Conservation (phyloP, 2,888 invertebrate genomes). For the Ischnura elegans region DNA sequence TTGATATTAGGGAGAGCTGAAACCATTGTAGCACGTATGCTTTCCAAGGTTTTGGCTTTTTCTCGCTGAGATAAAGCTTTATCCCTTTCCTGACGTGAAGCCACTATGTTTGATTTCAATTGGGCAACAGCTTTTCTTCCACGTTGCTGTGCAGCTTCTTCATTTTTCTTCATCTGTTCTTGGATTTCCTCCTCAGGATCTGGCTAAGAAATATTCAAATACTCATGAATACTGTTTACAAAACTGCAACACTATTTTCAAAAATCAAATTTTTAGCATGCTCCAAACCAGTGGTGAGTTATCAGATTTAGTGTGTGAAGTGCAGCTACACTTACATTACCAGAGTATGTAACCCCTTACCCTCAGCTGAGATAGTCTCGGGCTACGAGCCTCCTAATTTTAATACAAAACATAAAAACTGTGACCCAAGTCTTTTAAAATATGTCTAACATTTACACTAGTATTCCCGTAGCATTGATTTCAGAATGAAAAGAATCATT, state of each 20-base stretch:
- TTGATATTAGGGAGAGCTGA: not conserved
- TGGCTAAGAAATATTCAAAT: not conserved
- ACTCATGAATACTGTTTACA: not conserved
- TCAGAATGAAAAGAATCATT: too few species aligned
- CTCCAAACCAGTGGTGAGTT: too few species aligned
- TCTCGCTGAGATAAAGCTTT: not conserved
- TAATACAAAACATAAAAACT: too few species aligned
- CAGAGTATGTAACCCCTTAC: too few species aligned
- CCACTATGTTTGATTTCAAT: not conserved
- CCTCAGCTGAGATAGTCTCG: too few species aligned
- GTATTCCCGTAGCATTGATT: too few species aligned
- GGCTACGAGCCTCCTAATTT: too few species aligned
- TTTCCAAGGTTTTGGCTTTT: slow-evolving; percentile 6
- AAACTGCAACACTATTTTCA: not conserved
- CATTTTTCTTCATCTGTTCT: not conserved
- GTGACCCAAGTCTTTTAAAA: too few species aligned
- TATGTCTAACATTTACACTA: too few species aligned
- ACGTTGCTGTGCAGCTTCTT: not conserved
- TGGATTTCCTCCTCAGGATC: slow-evolving; percentile 33
- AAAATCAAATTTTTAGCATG: not conserved
- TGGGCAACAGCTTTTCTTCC: slow-evolving; percentile 32
- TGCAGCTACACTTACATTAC: too few species aligned
- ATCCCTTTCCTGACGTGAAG: not conserved
- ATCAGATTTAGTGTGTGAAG: too few species aligned
- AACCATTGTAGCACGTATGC: not conserved